phyloP scores from a whole-genome alignment of 2,797 vertebrate species.

The Iguana delicatissima region DNA sequence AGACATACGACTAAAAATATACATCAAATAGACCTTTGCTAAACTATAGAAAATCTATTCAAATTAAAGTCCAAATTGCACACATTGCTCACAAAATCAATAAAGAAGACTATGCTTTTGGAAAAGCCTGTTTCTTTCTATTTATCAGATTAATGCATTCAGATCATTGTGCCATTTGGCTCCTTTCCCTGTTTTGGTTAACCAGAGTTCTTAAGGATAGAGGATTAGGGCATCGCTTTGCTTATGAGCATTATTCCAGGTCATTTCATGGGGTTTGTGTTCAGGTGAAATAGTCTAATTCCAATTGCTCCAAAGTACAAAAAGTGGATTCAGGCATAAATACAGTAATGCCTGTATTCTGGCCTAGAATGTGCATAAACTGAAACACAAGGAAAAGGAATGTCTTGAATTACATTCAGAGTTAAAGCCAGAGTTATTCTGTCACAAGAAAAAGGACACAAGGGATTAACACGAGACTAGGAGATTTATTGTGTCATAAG shows the following conservation, averaged over 20 bases:
- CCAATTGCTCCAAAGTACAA: neutral
- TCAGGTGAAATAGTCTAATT: neutral
- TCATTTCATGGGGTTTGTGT: neutral
- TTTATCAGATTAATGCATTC: neutral
- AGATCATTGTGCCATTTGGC: neutral
- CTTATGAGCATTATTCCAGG: neutral
- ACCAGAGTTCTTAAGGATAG: neutral
- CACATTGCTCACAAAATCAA: neutral
- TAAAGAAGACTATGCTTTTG: neutral
- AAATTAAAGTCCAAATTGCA: conserved; percentile 1
- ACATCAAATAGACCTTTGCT: neutral
- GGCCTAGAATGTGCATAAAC: neutral
- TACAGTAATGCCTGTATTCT: neutral
- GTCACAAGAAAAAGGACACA: neutral
- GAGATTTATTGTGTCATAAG: neutral
- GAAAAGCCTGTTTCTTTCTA: neutral
- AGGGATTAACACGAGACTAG: neutral
- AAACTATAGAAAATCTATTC: neutral
- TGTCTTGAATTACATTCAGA: neutral
- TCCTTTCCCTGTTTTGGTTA: neutral
- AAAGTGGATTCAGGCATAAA: neutral
- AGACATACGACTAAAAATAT: neutral
- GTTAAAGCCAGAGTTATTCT: neutral
- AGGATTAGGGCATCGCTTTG: neutral
- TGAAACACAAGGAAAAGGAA: neutral